These are phyloP conservation scores for Pipa parva DNA, from an alignment of 2,113 vertebrate species.

Conservation along the genomic window DNA sequence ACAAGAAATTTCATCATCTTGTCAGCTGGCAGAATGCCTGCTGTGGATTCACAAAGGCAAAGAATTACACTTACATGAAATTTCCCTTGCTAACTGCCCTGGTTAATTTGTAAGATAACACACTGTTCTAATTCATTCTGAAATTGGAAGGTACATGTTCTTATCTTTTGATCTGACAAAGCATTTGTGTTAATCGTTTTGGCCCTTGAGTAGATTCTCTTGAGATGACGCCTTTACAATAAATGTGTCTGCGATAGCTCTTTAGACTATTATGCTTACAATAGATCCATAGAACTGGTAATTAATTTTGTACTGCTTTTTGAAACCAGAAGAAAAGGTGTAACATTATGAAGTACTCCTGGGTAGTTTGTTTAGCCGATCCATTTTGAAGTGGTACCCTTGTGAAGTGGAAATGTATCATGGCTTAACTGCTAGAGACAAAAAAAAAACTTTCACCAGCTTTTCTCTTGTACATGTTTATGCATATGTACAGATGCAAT, in stretches of 20 bases:
- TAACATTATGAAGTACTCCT: slow-evolving; percentile 78
- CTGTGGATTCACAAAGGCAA: slow-evolving; percentile 84
- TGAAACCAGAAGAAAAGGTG: slow-evolving; percentile 81
- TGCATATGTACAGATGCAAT: too few relatives aligned
- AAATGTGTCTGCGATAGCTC: slow-evolving; percentile 85
- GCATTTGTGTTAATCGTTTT: slow-evolving; percentile 84
- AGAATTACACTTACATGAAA: slow-evolving; percentile 86
- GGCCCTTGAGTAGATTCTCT: slow-evolving; percentile 81
- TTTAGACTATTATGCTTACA: slow-evolving; percentile 87
- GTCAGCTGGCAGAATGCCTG: slow-evolving; percentile 83
- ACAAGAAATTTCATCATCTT: slow-evolving; percentile 85
- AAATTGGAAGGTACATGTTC: slow-evolving; percentile 79
- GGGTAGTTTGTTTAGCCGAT: slow-evolving; percentile 81
- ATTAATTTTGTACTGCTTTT: slow-evolving; percentile 83
- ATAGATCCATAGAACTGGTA: slow-evolving; percentile 84
- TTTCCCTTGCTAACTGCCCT: slow-evolving; percentile 84
- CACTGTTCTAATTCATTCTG: slow-evolving; percentile 85
- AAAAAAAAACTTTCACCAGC: too few relatives aligned
- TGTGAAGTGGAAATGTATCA: slow-evolving; percentile 44
- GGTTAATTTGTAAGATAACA: slow-evolving; percentile 87
- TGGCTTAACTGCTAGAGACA: slow-evolving; percentile 55
- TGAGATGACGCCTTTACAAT: slow-evolving; percentile 85
- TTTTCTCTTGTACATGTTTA: too few relatives aligned
- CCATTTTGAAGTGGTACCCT: slow-evolving; percentile 76
- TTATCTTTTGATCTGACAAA: slow-evolving; percentile 82